These are phyloP conservation scores for Drosophila ananassae DNA, from an alignment of 1,140 invertebrate genomes.

Conservation along the genomic window DNA sequence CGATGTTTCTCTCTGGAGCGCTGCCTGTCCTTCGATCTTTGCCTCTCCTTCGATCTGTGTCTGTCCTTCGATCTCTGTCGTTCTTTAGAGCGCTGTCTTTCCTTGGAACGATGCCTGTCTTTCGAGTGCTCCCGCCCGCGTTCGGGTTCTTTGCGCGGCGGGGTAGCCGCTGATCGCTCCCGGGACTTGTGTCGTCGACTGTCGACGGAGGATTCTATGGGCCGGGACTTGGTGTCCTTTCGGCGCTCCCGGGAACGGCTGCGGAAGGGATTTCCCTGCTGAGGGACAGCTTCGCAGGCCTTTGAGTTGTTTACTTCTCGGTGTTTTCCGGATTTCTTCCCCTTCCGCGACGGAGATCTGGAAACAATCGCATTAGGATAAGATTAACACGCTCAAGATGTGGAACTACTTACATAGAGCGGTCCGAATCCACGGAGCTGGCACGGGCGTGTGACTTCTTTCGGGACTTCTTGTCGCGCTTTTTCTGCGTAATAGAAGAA, in stretches of 20 bases:
- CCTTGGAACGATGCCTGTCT: not conserved
- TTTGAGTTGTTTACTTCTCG: conserved; percentile 24
- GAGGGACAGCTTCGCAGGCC: conserved; percentile 13
- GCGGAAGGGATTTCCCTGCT: conserved; percentile 56
- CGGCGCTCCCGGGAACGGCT: conserved; percentile 69
- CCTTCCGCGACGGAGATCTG: conserved; percentile 47
- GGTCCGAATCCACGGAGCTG: conserved; percentile 69
- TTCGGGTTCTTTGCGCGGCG: conserved; percentile 40
- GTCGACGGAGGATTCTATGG: conserved; percentile 44
- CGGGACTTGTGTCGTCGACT: conserved; percentile 32
- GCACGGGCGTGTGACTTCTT: conserved; percentile 66
- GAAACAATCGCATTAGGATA: not conserved
- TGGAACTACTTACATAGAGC: conserved; percentile 60
- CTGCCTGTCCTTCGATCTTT: conserved; percentile 33
- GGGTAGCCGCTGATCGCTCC: conserved; percentile 27
- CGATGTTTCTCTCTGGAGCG: conserved; percentile 26
- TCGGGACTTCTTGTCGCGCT: conserved; percentile 81
- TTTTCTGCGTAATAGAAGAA: conserved; percentile 79
- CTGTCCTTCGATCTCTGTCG: conserved; percentile 29
- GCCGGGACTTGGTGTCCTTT: conserved; percentile 41
- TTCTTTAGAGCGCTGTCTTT: conserved; percentile 18
- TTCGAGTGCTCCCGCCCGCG: conserved; percentile 26
- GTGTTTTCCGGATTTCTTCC: conserved; percentile 49
- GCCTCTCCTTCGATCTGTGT: conserved; percentile 31
- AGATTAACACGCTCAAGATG: not conserved